Conservation (phyloP, 2,797 vertebrate genomes). For the Calcarius lapponicus region DNA sequence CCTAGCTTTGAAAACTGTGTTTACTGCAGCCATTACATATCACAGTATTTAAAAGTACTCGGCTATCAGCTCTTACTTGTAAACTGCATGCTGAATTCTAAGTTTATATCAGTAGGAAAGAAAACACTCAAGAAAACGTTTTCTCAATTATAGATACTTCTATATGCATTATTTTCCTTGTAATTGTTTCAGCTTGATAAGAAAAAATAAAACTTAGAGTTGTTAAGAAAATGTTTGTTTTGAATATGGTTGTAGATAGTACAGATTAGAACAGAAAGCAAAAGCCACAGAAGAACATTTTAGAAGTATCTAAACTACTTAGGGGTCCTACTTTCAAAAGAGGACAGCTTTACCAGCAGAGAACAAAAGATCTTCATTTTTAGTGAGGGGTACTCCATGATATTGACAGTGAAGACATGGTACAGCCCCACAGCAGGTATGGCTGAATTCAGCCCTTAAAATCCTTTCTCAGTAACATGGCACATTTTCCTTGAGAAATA, state of each 20-base stretch:
- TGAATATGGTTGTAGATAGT: not conserved
- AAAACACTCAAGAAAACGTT: slow-evolving; percentile 17
- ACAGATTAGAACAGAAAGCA: not conserved
- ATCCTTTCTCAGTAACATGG: not conserved
- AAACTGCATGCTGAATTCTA: not conserved
- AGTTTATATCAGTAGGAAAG: not conserved
- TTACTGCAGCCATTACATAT: slow-evolving; percentile 29
- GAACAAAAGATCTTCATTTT: not conserved
- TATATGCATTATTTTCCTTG: not conserved
- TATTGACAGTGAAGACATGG: not conserved
- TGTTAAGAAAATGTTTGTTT: slow-evolving; percentile 31
- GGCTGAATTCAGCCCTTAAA: not conserved
- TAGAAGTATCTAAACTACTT: not conserved
- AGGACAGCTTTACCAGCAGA: not conserved
- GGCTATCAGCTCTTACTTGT: not conserved
- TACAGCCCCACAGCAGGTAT: not conserved
- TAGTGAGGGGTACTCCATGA: not conserved
- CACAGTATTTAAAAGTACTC: slow-evolving; percentile 43
- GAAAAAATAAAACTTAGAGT: not conserved
- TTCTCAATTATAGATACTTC: not conserved
- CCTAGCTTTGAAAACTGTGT: not conserved
- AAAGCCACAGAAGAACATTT: not conserved
- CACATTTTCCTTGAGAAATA: not conserved
- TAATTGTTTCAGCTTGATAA: slow-evolving; percentile 16
- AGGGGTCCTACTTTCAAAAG: not conserved